A percentile compares a stretch with the other conserved stretches of the same genome.
These are phyloP conservation scores for Motacilla tschutschensis DNA, from an alignment of 2,113 vertebrate genomes.

Conservation along the genomic window DNA sequence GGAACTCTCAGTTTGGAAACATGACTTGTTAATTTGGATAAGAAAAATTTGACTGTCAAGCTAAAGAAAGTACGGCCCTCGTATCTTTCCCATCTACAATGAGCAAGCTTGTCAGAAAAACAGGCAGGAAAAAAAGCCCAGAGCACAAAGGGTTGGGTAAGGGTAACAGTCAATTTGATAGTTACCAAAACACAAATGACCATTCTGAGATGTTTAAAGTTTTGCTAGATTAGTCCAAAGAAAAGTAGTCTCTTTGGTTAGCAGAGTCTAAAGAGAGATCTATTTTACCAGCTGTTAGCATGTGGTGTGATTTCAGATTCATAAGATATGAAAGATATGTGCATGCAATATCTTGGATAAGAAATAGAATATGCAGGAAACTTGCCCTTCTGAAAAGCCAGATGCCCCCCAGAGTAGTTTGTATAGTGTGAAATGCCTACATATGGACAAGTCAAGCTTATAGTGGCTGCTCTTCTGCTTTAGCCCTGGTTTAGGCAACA, in stretches of 20 bases:
- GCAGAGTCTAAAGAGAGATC: background rate
- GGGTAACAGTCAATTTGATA: background rate
- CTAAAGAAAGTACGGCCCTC: background rate
- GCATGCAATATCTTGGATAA: background rate
- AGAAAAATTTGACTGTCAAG: background rate
- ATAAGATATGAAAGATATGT: background rate
- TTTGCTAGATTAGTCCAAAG: background rate
- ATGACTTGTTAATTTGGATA: background rate
- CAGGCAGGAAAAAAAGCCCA: accelerated
- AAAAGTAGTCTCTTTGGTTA: background rate
- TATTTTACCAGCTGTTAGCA: background rate
- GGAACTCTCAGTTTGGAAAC: background rate
- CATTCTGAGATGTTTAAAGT: background rate
- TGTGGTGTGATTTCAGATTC: background rate
- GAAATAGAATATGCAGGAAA: background rate
- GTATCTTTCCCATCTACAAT: background rate
- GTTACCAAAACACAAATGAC: background rate
- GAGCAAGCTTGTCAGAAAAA: background rate
- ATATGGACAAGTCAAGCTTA: background rate
- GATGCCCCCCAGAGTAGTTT: background rate
- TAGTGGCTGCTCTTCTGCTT: background rate
- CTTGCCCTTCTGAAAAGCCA: background rate
- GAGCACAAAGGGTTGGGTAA: background rate
- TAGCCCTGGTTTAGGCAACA: background rate
- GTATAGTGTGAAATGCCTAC: background rate